These are phyloP conservation scores for Macrosiphum euphorbiae DNA, from an alignment of 2,888 invertebrate genomes.

Conservation along the genomic window DNA sequence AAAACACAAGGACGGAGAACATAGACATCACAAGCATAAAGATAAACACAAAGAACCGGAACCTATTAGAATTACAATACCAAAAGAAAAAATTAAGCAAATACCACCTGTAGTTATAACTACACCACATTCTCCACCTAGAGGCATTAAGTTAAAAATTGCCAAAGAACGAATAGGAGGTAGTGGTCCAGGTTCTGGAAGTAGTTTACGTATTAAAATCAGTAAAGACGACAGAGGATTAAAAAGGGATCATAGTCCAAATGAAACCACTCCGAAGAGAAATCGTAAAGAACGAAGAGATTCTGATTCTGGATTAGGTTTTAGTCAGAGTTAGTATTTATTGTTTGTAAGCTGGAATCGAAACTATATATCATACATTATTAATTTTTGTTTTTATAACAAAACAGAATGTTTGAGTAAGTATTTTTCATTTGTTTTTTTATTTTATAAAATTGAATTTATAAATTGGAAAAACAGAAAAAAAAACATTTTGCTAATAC, in stretches of 20 bases:
- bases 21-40: slow-evolving; percentile 69
- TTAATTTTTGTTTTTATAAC: slow-evolving; percentile 29
- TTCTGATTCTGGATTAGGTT: slow-evolving; percentile 59
- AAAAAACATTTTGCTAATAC: slow-evolving; percentile 43
- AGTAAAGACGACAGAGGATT: slow-evolving; percentile 75
- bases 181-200: slow-evolving; percentile 61
- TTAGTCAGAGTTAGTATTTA: slow-evolving; percentile 63
- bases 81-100: slow-evolving; percentile 73
- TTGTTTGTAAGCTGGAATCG: slow-evolving; percentile 57
- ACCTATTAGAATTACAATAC: slow-evolving; percentile 75
- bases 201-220: slow-evolving; percentile 77
- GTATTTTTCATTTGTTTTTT: slow-evolving; percentile 55
- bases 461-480: slow-evolving; percentile 14
- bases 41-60: slow-evolving; percentile 71
- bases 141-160: slow-evolving; percentile 66
- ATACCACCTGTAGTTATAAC: slow-evolving; percentile 63
- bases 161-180: slow-evolving; percentile 60
- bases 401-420: slow-evolving; percentile 42
- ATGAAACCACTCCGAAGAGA: slow-evolving; percentile 50
- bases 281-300: slow-evolving; percentile 57
- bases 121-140: slow-evolving; percentile 66
- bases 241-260: slow-evolving; percentile 63
- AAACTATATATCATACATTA: slow-evolving; percentile 48
- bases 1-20: slow-evolving; percentile 75
- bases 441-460: slow-evolving; percentile 39